phyloP scores from a whole-genome alignment of 2,888 invertebrate species.

The Drosophila peninsularis region DNA sequence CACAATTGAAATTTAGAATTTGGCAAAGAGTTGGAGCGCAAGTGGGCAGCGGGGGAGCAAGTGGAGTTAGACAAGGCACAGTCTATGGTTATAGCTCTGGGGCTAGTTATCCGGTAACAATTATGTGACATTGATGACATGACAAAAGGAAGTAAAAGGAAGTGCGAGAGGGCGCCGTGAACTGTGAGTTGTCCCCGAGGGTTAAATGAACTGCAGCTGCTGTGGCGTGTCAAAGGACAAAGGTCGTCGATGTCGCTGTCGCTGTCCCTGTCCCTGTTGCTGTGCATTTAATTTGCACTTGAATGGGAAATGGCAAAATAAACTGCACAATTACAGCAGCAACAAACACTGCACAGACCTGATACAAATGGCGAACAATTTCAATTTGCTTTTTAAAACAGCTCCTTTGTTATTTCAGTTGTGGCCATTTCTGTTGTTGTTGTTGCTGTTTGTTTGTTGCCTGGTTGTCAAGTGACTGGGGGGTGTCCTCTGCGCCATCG shows the following conservation, averaged over 20 bases:
- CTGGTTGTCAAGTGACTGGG: conserved; percentile 33
- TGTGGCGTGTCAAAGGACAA: conserved; percentile 52
- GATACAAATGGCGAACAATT: conserved; percentile 60
- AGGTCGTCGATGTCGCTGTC: conserved; percentile 54
- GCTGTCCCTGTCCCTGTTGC: not conserved
- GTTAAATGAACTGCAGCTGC: conserved; percentile 50
- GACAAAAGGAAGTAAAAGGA: conserved; percentile 20
- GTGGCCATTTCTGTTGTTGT: conserved; percentile 39
- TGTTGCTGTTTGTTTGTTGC: conserved; percentile 26
- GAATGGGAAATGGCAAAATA: conserved; percentile 62
- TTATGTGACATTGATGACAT: conserved; percentile 26
- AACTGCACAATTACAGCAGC: conserved; percentile 66
- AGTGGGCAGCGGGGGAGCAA: not conserved
- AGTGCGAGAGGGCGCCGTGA: conserved; percentile 11
- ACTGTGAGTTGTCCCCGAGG: conserved; percentile 14
- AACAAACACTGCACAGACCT: conserved; percentile 31
- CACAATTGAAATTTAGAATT: conserved; percentile 21
- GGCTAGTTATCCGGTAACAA: conserved; percentile 14
- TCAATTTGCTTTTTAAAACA: conserved; percentile 52
- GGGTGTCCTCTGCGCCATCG: not conserved
- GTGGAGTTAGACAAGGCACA: not conserved
- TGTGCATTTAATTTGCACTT: conserved; percentile 72
- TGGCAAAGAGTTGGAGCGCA: not conserved
- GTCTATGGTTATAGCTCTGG: too few species aligned
- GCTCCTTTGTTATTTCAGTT: conserved; percentile 62